phyloP scores from a whole-genome alignment of 1,140 invertebrate genomes.

The Aricia agestis region DNA sequence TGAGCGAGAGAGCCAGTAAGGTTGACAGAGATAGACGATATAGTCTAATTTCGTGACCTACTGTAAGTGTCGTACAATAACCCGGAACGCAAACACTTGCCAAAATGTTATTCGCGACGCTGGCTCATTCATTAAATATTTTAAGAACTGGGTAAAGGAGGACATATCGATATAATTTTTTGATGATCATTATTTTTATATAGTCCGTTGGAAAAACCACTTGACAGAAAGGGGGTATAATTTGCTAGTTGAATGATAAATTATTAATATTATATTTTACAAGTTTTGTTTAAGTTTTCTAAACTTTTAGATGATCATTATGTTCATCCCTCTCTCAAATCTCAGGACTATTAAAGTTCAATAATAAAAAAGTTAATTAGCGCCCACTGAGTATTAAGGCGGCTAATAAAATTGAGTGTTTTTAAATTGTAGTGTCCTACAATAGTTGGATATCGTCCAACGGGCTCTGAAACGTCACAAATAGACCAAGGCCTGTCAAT shows the following conservation, averaged over 20 bases:
- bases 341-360: not conserved
- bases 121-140: not conserved
- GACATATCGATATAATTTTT: no score
- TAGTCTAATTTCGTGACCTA: not conserved
- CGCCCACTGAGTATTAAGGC: not conserved
- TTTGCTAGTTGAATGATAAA: no score
- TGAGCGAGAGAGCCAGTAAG: not conserved
- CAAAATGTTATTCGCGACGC: constrained; percentile 3
- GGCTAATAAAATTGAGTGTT: not conserved
- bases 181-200: no score
- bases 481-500: constrained; percentile 5
- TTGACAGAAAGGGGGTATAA: no score
- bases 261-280: no score
- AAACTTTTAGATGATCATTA: no score
- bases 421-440: constrained; percentile 1
- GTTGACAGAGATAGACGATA: not conserved
- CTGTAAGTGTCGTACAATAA: constrained; percentile 2
- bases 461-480: not conserved
- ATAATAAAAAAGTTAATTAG: constrained; percentile 1
- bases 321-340: no score
- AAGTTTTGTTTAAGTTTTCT: no score
- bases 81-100: constrained; percentile 6
- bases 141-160: not conserved
- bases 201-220: no score
- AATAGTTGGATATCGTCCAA: not conserved